These are phyloP conservation scores for Schizotus pectinicornis DNA, from an alignment of 2,888 invertebrate species.

Conservation along the genomic window DNA sequence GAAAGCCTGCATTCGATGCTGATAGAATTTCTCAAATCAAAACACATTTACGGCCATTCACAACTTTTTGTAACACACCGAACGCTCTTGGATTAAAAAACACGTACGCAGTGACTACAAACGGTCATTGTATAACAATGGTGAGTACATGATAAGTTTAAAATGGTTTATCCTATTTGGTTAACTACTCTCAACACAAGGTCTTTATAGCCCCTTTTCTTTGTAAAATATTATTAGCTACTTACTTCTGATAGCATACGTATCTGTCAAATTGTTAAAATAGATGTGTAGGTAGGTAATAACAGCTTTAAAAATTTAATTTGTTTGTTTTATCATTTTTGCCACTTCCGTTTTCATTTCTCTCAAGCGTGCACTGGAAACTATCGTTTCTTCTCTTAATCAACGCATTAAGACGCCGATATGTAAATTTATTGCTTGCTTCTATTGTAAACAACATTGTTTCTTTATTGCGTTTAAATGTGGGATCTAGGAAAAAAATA, in stretches of 20 bases:
- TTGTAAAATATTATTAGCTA: slow-evolving; percentile 50
- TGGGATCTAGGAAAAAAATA: too few relatives aligned
- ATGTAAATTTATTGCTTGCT: slow-evolving; percentile 6
- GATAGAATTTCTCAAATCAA: too few relatives aligned
- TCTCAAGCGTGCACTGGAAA: slow-evolving; percentile 10
- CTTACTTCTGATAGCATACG: slow-evolving; percentile 45
- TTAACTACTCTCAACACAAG: slow-evolving; percentile 53
- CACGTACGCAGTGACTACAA: slow-evolving; percentile 44
- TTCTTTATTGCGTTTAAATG: too few relatives aligned
- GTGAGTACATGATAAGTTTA: slow-evolving; percentile 52
- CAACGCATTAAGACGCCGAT: slow-evolving; percentile 3
- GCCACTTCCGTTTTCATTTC: slow-evolving; percentile 34
- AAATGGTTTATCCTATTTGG: slow-evolving; percentile 55
- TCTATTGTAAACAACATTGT: too few relatives aligned
- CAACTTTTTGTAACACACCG: background rate
- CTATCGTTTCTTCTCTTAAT: slow-evolving; percentile 20
- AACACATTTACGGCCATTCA: background rate
- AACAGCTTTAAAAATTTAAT: slow-evolving; percentile 47
- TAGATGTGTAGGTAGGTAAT: slow-evolving; percentile 52
- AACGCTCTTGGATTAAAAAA: slow-evolving; percentile 21
- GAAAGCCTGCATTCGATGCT: too few relatives aligned
- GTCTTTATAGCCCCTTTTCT: slow-evolving; percentile 57
- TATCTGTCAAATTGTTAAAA: slow-evolving; percentile 48
- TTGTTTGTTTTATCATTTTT: slow-evolving; percentile 44
- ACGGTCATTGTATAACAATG: slow-evolving; percentile 51